A percentile compares a stretch with the other conserved stretches of the same genome.
phyloP scores from a whole-genome alignment of 2,113 vertebrate species.

The Galemys pyrenaicus region DNA sequence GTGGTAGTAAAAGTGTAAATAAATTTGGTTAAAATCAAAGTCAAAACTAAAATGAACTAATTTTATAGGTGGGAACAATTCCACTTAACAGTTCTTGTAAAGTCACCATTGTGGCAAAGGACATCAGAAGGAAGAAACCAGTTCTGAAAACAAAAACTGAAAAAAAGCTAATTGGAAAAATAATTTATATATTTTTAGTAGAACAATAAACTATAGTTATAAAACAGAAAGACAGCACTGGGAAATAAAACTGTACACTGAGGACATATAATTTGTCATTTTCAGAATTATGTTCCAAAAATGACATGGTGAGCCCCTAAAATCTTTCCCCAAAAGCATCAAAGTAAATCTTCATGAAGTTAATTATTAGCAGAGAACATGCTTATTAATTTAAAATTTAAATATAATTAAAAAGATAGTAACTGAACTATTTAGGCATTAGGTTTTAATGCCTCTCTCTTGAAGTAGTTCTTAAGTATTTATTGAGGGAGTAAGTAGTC shows the following conservation, averaged over 20 bases:
- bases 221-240: neutral
- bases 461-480: neutral
- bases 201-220: neutral
- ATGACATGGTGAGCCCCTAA: neutral
- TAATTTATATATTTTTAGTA: neutral
- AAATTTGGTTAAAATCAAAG: neutral
- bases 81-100: neutral
- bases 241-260: neutral
- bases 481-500: neutral
- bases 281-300: neutral
- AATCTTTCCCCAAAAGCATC: neutral
- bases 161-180: neutral
- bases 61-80: neutral
- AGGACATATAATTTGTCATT: neutral
- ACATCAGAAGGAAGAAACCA: neutral
- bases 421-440: neutral
- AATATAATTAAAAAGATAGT: neutral
- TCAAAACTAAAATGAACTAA: neutral
- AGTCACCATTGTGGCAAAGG: neutral
- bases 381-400: neutral
- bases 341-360: neutral
- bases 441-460: neutral
- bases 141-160: neutral
- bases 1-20: neutral
- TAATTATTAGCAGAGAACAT: neutral